Percentiles rank a stretch among this genome's conserved stretches.
Evolutionary conservation across 2,113 vertebrate species (phyloP).

Genomic region (Gobio gobio): DNA sequence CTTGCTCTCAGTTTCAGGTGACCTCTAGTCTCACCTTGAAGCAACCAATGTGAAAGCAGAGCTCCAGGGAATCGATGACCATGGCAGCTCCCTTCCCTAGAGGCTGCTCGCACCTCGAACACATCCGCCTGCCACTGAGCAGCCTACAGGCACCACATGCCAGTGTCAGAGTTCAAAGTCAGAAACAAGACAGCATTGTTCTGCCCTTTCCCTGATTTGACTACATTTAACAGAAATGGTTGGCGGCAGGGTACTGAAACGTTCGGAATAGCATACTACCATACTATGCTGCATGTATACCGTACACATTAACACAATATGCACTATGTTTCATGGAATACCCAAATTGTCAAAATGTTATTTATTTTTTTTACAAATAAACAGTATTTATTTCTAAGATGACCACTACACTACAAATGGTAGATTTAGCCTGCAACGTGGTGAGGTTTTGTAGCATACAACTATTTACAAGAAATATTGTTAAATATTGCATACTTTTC

Average conservation of each 20-base stretch:
- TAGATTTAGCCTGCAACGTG: background rate
- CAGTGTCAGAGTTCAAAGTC: conserved; percentile 39
- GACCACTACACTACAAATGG: too few species aligned
- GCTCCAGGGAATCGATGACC: conserved; percentile 94
- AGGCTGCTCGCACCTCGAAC: conserved; percentile 88
- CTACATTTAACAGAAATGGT: background rate
- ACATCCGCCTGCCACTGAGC: conserved; percentile 87
- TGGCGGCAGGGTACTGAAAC: background rate
- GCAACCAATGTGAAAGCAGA: conserved; percentile 95
- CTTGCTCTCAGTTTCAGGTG: background rate
- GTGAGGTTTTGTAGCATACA: background rate
- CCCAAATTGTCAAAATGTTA: background rate
- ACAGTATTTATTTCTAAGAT: background rate
- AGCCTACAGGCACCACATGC: conserved; percentile 82
- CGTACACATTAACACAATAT: background rate
- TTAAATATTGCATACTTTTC: background rate
- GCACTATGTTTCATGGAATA: background rate
- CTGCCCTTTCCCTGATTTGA: background rate
- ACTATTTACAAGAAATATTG: background rate
- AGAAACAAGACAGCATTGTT: conserved; percentile 3
- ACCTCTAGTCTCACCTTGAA: conserved; percentile 91
- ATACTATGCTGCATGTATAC: background rate
- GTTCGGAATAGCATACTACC: background rate
- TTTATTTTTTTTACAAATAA: background rate
- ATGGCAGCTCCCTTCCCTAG: conserved; percentile 94